phyloP scores from a whole-genome alignment of 2,888 invertebrate genomes.

The Anoplius nigerrimus region DNA sequence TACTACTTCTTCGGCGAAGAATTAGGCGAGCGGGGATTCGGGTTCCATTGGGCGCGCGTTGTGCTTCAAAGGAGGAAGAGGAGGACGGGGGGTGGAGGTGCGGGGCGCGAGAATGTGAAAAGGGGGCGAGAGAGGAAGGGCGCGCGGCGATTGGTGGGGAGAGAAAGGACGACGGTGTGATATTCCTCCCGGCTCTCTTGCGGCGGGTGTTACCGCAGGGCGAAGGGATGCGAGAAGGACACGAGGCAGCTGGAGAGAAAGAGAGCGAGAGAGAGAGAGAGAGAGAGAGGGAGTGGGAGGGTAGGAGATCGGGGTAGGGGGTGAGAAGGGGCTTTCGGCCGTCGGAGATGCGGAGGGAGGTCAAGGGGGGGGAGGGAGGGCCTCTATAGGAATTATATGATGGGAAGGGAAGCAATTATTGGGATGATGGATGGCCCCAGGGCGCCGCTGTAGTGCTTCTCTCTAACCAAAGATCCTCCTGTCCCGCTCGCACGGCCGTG shows the following conservation, averaged over 20 bases:
- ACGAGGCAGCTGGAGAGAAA: too few species aligned
- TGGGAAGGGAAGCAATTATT: conserved; percentile 61
- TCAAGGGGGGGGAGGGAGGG: conserved; percentile 31
- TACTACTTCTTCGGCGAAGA: conserved; percentile 11
- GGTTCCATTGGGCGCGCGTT: conserved; percentile 29
- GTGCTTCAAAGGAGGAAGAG: conserved; percentile 17
- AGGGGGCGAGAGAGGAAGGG: conserved; percentile 21
- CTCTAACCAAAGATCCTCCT: conserved; percentile 62
- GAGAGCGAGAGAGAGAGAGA: conserved; percentile 18
- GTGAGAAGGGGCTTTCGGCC: conserved; percentile 23
- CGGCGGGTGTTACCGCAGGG: conserved; percentile 51
- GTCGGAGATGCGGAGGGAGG: conserved; percentile 13
- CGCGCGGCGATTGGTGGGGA: conserved; percentile 30
- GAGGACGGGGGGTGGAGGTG: too few species aligned
- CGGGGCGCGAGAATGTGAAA: too few species aligned
- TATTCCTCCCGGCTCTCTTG: conserved; percentile 50
- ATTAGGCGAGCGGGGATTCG: conserved; percentile 39
- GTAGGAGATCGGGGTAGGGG: conserved; percentile 30
- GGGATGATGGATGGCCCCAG: conserved; percentile 71
- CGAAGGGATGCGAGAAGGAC: conserved; percentile 39
- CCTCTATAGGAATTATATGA: conserved; percentile 69
- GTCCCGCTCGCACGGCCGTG: conserved; percentile 13
- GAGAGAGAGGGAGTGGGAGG: conserved; percentile 16
- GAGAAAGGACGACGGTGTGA: conserved; percentile 44
- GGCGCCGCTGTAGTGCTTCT: conserved; percentile 69